These are phyloP conservation scores for Andrena minutula DNA, from an alignment of 2,888 invertebrate species.

Conservation along the genomic window DNA sequence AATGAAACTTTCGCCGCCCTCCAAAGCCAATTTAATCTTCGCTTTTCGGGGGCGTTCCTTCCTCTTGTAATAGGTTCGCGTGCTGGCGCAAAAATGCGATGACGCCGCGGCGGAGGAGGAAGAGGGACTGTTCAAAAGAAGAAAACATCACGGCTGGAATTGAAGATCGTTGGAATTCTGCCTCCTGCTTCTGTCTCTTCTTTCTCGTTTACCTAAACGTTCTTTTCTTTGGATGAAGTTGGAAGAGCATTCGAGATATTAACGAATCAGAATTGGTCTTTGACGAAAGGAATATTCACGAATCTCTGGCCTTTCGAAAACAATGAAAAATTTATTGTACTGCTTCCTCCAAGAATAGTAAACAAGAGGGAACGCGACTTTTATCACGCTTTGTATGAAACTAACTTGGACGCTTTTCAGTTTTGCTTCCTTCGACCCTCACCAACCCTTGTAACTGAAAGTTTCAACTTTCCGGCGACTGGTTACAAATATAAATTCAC, in stretches of 20 bases:
- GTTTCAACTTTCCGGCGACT: conserved; percentile 14
- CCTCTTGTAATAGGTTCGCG: conserved; percentile 70
- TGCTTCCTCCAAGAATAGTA: background rate
- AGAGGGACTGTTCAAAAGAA: conserved; percentile 1
- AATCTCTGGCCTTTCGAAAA: background rate
- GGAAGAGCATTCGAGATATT: conserved; percentile 5
- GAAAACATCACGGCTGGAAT: conserved; percentile 34
- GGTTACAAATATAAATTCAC: conserved; percentile 51
- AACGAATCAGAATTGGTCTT: conserved; percentile 19
- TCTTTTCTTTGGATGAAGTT: no score
- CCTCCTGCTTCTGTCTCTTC: conserved; percentile 5
- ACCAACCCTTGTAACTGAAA: background rate
- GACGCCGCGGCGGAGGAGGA: conserved; percentile 8
- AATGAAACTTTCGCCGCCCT: conserved; percentile 66
- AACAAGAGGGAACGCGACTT: conserved; percentile 2
- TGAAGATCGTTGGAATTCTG: conserved; percentile 43
- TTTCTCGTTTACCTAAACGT: conserved; percentile 32
- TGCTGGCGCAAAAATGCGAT: conserved; percentile 59
- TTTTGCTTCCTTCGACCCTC: background rate
- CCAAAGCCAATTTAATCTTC: conserved; percentile 71
- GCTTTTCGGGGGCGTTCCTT: conserved; percentile 66
- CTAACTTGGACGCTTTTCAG: conserved; percentile 9
- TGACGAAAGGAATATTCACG: background rate
- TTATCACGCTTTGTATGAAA: conserved; percentile 1
- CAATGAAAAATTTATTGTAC: background rate